Conservation (phyloP, 2,888 invertebrate species). For the Diarsia rubi region DNA sequence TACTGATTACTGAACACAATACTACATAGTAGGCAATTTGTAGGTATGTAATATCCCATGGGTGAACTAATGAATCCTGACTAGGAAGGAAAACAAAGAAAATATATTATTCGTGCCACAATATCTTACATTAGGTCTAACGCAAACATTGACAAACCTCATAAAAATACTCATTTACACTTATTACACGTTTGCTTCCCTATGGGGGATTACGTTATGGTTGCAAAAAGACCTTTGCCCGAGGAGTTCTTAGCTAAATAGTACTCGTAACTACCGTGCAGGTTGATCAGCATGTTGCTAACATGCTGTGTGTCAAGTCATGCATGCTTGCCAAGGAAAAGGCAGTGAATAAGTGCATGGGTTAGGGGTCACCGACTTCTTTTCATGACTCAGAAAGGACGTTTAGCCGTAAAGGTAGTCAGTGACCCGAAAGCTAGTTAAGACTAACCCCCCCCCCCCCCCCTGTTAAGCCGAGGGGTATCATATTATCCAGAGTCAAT, state of each 20-base stretch:
- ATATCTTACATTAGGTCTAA: background rate
- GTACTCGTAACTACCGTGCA: background rate
- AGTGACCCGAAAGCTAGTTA: too few species aligned
- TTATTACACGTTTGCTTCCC: background rate
- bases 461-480: too few species aligned
- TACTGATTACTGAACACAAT: slow-evolving; percentile 3
- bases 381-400: too few species aligned
- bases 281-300: too few species aligned
- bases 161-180: slow-evolving; percentile 10
- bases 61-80: slow-evolving; percentile 29
- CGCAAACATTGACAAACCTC: slow-evolving; percentile 13
- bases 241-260: background rate
- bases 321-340: background rate
- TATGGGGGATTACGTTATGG: background rate
- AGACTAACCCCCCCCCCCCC: too few species aligned
- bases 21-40: slow-evolving; percentile 8
- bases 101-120: slow-evolving; percentile 12
- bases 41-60: slow-evolving; percentile 19
- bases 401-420: too few species aligned
- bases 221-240: background rate
- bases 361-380: too few species aligned
- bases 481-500: too few species aligned
- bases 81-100: slow-evolving; percentile 20
- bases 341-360: too few species aligned
- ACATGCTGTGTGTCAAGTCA: too few species aligned